A percentile compares a stretch with the other conserved stretches of the same genome.
These are phyloP conservation scores for Tragelaphus imberbis DNA, from an alignment of 2,113 vertebrate species.

Conservation along the genomic window DNA sequence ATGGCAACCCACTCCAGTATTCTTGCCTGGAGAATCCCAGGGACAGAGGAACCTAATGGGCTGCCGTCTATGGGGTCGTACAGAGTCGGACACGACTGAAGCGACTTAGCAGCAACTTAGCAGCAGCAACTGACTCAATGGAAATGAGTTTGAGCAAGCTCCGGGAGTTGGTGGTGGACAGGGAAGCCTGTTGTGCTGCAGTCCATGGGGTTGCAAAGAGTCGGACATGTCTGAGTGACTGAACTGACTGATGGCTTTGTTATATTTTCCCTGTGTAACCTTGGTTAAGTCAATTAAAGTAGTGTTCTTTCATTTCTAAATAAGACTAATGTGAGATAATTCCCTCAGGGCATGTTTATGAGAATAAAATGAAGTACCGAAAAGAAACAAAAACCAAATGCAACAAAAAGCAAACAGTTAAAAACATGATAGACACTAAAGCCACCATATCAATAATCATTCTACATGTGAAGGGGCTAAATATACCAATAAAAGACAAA, in stretches of 20 bases:
- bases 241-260: not conserved
- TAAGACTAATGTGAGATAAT: not conserved
- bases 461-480: slow-evolving; percentile 12
- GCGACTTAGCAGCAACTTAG: no score
- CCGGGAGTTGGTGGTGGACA: not conserved
- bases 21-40: no score
- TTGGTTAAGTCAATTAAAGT: not conserved
- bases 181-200: not conserved
- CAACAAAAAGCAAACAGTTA: not conserved
- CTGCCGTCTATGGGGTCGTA: no score
- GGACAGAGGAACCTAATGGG: no score
- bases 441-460: not conserved
- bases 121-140: no score
- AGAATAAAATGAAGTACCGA: not conserved
- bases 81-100: no score
- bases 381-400: not conserved
- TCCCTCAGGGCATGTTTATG: not conserved
- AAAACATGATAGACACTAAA: not conserved
- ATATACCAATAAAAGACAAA: not conserved
- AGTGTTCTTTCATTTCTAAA: not conserved
- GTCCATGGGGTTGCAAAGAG: not conserved
- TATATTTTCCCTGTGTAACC: not conserved
- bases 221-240: not conserved
- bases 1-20: no score
- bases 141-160: not conserved